Conservation (phyloP, 2,797 vertebrate species). For the Aphelocoma californica region DNA sequence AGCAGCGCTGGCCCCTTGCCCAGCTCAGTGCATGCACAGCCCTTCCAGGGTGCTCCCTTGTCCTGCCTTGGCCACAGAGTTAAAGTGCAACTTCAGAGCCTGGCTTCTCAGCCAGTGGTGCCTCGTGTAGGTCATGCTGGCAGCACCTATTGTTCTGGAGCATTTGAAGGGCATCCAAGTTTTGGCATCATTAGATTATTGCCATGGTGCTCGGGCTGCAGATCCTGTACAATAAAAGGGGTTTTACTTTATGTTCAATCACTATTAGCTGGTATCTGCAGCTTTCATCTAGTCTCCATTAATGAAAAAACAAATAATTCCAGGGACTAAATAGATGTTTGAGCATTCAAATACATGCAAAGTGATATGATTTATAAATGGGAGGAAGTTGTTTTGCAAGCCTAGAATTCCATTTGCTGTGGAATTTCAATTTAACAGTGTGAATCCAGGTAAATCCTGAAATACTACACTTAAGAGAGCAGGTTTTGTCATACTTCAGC, state of each 20-base stretch:
- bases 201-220: conserved; percentile 35
- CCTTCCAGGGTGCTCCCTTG: background rate
- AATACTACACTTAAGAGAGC: background rate
- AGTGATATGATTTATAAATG: conserved; percentile 58
- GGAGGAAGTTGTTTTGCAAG: conserved; percentile 41
- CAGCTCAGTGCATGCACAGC: background rate
- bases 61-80: background rate
- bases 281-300: conserved; percentile 68
- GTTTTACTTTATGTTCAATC: conserved; percentile 53
- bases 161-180: conserved; percentile 61
- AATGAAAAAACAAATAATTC: conserved; percentile 67
- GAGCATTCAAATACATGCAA: conserved; percentile 55
- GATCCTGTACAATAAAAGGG: conserved; percentile 44
- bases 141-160: conserved; percentile 62
- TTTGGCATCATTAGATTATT: conserved; percentile 72
- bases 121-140: conserved; percentile 18
- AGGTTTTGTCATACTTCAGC: background rate
- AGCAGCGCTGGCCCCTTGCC: background rate
- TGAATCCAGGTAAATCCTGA: conserved; percentile 10
- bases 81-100: background rate
- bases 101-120: background rate
- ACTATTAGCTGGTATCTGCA: conserved; percentile 49
- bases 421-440: conserved; percentile 50
- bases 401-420: conserved; percentile 48
- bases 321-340: conserved; percentile 47